Conservation (phyloP, 2,888 invertebrate genomes). For the Noctuana brunneofusca region DNA sequence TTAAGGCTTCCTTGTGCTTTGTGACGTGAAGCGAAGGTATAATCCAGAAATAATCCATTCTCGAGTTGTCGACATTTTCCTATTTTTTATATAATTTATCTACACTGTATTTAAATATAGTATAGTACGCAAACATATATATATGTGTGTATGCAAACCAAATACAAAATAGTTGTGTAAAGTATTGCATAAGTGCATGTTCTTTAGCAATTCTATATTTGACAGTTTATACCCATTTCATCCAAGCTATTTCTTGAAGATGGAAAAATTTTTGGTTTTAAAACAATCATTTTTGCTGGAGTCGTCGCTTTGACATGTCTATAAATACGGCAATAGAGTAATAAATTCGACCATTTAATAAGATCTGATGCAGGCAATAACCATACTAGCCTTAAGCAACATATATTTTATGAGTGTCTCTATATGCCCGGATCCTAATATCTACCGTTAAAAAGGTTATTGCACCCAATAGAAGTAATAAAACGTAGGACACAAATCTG, state of each 20-base stretch:
- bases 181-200: too few relatives aligned
- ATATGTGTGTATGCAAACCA: too few relatives aligned
- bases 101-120: too few relatives aligned
- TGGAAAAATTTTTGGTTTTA: neutral
- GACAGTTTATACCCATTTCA: too few relatives aligned
- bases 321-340: neutral
- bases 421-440: conserved; percentile 4
- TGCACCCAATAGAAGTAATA: neutral
- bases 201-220: too few relatives aligned
- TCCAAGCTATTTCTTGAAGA: neutral
- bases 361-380: neutral
- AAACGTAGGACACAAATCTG: neutral
- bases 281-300: neutral
- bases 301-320: neutral
- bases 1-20: too few relatives aligned
- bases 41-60: too few relatives aligned
- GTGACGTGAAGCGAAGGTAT: too few relatives aligned
- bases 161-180: too few relatives aligned
- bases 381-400: neutral
- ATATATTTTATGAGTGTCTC: neutral
- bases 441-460: neutral
- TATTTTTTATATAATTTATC: too few relatives aligned
- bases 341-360: conserved; percentile 1
- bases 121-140: too few relatives aligned
- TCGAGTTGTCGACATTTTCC: too few relatives aligned